Percentiles rank a stretch among this genome's conserved stretches.
phyloP scores from a whole-genome alignment of 2,888 invertebrate genomes.

The Lithophane ornitopus region DNA sequence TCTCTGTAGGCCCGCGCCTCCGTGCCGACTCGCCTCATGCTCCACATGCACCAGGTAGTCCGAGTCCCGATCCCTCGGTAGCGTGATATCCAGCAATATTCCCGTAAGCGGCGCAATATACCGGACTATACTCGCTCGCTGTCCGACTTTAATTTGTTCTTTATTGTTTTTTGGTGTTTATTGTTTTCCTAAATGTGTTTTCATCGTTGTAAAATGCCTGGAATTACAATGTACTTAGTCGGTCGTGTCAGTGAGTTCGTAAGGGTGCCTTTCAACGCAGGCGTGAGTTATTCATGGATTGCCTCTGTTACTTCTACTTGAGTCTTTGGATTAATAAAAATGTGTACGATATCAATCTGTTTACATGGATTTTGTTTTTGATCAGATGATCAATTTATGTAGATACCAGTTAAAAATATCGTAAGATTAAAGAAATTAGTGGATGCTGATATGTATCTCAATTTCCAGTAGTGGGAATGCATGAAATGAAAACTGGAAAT shows the following conservation, averaged over 20 bases:
- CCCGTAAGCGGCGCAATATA: constrained; percentile 79
- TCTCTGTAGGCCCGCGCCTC: constrained; percentile 59
- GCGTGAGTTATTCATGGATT: constrained; percentile 66
- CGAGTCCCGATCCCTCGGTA: constrained; percentile 79
- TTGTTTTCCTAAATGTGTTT: constrained; percentile 86
- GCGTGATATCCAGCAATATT: constrained; percentile 86
- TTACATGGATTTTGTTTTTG: constrained; percentile 46
- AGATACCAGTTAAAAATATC: constrained; percentile 36
- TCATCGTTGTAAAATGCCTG: constrained; percentile 77
- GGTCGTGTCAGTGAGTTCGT: constrained; percentile 70
- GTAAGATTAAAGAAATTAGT: constrained; percentile 49
- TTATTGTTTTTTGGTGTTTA: constrained; percentile 88
- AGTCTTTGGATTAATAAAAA: constrained; percentile 48
- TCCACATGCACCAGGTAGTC: constrained; percentile 78
- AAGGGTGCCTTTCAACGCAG: constrained; percentile 65
- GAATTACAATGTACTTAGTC: constrained; percentile 70
- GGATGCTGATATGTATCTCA: constrained; percentile 57
- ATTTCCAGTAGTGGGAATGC: constrained; percentile 43
- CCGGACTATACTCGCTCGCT: constrained; percentile 78
- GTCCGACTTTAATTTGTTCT: constrained; percentile 86
- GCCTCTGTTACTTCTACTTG: constrained; percentile 44
- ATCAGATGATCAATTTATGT: constrained; percentile 41
- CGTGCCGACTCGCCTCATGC: constrained; percentile 66
- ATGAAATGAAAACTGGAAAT: constrained; percentile 48
- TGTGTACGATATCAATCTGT: constrained; percentile 56